Base-by-base conservation (phyloP, 1,140 invertebrate genomes). In the Sminthurinus signatus region DNA sequence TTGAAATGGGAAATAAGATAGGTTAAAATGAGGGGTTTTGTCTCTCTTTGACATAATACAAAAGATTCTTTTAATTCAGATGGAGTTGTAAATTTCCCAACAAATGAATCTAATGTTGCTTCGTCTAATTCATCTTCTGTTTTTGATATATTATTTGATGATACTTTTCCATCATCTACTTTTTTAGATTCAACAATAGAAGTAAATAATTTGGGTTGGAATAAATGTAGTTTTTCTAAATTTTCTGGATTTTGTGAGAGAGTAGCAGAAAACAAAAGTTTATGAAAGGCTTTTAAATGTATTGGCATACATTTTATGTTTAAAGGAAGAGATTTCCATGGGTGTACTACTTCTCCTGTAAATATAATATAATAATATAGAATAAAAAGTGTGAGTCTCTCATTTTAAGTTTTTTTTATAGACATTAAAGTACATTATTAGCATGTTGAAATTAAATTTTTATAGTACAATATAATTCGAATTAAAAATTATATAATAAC, bases 171-270 rank as follows among this genome's bases (percentile, higher is more conserved):
- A n/a, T n/a, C n/a, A n/a, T n/a, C n/a, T n/a, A n/a, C n/a, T n/a
- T n/a, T n/a, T n/a, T n/a, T n/a, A n/a, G n/a, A n/a, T n/a, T n/a
- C 74, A 48, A 81, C 74, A 44, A 87, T 81, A 0, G 88, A 86
- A 36, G 91, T 91, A 73, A 96, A 97, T 1, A 98, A 78, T 75
- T 87, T 90, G 0, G 96, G 96, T 75, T 92, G 86, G 75, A 93
- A 96, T 0, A 99, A 78, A 17, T 87, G 85, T 65, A 97, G 81
- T 62, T 86, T 83, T 70, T 91, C 85, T 27, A 99, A 79, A 75
- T 93, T 91, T 78, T 98, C 93, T 8, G 95, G 93, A 81, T 98
- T 92, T 74, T 95, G 91, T 0, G 93, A 91, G 12, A 98, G 76
- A 2, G 96, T 98, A 5, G 96, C 96, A 14, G 95, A 98, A 74